phyloP scores from a whole-genome alignment of 2,888 invertebrate genomes.

The Halictus ligatus region DNA sequence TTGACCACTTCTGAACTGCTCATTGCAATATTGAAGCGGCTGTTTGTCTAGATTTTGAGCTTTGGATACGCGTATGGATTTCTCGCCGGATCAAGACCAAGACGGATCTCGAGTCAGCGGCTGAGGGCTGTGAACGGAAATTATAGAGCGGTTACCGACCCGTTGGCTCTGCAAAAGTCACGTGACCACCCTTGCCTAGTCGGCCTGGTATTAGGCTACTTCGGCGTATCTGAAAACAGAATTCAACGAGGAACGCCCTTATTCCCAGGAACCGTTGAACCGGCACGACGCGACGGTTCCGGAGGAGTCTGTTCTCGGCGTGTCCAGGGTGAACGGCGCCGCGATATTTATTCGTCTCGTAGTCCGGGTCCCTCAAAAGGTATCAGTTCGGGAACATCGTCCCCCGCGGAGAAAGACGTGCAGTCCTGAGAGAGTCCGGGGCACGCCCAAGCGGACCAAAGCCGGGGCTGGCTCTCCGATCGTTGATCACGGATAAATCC shows the following conservation, averaged over 20 bases:
- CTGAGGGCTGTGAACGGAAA: too few relatives aligned
- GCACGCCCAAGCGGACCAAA: background rate
- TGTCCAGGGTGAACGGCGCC: conserved; percentile 8
- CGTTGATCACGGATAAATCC: conserved; percentile 39
- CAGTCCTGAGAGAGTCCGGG: conserved; percentile 15
- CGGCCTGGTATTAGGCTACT: too few relatives aligned
- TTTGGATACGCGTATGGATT: too few relatives aligned
- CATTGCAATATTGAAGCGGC: too few relatives aligned
- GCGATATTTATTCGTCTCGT: conserved; percentile 20
- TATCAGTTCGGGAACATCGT: conserved; percentile 20
- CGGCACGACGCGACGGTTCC: background rate
- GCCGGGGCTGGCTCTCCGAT: conserved; percentile 10
- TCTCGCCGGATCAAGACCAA: too few relatives aligned
- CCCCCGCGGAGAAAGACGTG: conserved; percentile 17
- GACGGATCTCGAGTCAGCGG: too few relatives aligned
- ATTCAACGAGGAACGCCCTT: background rate
- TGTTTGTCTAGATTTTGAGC: too few relatives aligned
- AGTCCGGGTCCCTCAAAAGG: conserved; percentile 10
- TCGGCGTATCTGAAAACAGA: background rate
- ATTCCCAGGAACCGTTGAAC: background rate
- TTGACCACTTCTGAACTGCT: too few relatives aligned
- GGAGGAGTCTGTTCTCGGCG: background rate
- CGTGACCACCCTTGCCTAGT: too few relatives aligned
- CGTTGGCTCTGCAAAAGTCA: too few relatives aligned
- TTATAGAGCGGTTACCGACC: too few relatives aligned